Base-by-base conservation (phyloP, 2,888 invertebrate genomes). In the Colletes collaris region DNA sequence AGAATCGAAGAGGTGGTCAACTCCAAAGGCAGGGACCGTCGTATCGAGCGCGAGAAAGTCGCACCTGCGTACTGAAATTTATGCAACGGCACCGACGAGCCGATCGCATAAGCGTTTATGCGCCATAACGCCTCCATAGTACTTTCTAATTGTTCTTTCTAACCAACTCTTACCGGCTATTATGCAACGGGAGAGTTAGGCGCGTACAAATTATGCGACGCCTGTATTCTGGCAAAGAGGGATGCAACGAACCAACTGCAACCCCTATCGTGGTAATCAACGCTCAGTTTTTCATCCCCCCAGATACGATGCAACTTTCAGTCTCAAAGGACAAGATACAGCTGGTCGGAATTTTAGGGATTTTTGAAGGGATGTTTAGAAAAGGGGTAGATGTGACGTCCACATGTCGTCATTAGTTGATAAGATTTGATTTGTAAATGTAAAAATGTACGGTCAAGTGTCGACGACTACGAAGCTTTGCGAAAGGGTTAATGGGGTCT, bases 101-200 rank as follows among this genome's bases (percentile, higher is more conserved):
- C 70, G 79, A 80, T 80, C 79, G 70, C 65, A 81, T 73, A 78
- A 81, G 56, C 44, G 66, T 65, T 86, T 78, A 82, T 70, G 68
- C 71, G 68, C 50, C 60, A 66, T 55, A 76, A 82, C 79, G 62
- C 69, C 79, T 71, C n/a, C 64, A 60, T 69, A 70, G 77, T 76
- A 83, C 88, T 88, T 88, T 88, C 88, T 89, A 89, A 89, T 89
- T 88, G 86, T 88, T 87, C 88, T 88, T 88, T 87, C 89, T 87
- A 88, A 89, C 89, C 86, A 74, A 63, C 75, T 85, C 71, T 83
- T 87, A 80, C 87, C 72, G 27, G 46, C 55, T 63, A 19, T 85
- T 85, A 52, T 66, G 55, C 67, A 87, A 87, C 50, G 8, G 46
- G 19, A 58, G 67, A 71, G 46, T 19, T 10, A 0, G 40, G 27